These are phyloP conservation scores for Cydia fagiglandana DNA, from an alignment of 1,140 invertebrate species.

Conservation along the genomic window DNA sequence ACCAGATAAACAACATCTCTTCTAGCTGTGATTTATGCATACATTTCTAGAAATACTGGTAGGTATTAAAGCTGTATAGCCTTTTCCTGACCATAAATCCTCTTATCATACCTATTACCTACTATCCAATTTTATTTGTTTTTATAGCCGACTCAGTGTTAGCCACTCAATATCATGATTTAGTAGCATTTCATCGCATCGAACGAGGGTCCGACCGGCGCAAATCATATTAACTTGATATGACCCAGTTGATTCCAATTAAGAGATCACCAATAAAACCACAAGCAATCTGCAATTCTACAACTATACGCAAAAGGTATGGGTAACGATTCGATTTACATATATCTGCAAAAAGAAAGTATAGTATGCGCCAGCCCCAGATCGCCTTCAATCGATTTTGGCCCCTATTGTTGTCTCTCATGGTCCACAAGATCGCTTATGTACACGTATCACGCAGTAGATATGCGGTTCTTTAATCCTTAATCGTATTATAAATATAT, in stretches of 20 bases:
- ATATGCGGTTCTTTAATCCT: background rate
- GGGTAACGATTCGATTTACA: constrained; percentile 6
- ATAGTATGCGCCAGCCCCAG: constrained; percentile 15
- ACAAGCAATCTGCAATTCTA: background rate
- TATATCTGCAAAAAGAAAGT: constrained; percentile 27
- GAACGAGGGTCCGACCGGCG: background rate
- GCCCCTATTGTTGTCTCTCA: constrained; percentile 24
- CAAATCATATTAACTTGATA: background rate
- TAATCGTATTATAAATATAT: background rate
- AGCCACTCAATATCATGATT: background rate
- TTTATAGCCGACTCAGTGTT: background rate
- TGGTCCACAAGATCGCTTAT: background rate
- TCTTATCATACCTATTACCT: no score
- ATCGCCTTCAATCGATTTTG: constrained; percentile 21
- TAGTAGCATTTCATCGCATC: background rate
- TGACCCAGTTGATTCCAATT: constrained; percentile 9
- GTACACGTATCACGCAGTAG: background rate
- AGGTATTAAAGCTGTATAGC: no score
- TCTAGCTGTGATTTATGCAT: no score
- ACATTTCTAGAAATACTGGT: no score
- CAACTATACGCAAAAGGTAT: constrained; percentile 5
- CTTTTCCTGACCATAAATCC: no score
- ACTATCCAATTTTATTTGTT: background rate
- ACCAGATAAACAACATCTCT: no score
- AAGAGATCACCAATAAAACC: constrained; percentile 4